phyloP scores from a whole-genome alignment of 2,797 vertebrate genomes.

The Rousettus madagascariensis region DNA sequence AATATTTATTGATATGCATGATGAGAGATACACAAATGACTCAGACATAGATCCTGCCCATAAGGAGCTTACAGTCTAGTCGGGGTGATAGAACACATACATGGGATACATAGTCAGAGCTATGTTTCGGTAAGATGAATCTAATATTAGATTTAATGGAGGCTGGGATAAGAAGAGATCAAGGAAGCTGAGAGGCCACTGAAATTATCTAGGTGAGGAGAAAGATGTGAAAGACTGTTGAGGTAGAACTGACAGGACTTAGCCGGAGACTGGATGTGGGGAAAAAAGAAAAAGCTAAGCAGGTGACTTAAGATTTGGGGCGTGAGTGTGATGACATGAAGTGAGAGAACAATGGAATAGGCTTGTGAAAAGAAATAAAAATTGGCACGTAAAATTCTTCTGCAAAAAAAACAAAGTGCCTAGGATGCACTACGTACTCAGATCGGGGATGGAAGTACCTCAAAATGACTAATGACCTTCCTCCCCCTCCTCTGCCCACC shows the following conservation, averaged over 20 bases:
- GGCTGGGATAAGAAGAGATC: not conserved
- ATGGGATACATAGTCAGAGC: conserved; percentile 21
- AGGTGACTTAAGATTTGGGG: not conserved
- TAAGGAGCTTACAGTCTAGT: conserved; percentile 71
- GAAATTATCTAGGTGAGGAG: not conserved
- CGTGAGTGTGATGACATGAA: not conserved
- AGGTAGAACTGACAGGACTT: conserved; percentile 59
- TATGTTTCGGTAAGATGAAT: conserved; percentile 31
- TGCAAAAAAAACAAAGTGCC: not conserved
- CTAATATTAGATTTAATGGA: not conserved
- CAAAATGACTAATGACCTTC: not conserved
- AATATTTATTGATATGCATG: conserved; percentile 70
- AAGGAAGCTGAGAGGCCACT: not conserved
- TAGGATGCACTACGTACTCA: not conserved
- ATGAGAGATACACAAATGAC: conserved; percentile 54
- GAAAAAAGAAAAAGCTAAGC: not conserved
- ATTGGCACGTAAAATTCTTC: not conserved
- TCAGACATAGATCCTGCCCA: conserved; percentile 66
- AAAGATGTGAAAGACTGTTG: not conserved
- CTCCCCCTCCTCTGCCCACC: not conserved
- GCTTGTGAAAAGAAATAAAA: not conserved
- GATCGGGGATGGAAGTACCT: not conserved
- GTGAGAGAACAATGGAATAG: not conserved
- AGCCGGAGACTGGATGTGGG: not conserved
- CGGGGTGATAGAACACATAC: not conserved